Evolutionary conservation across 2,113 vertebrate species (phyloP), one percentile per base, ranked within the genome.

Genomic region (Stictonetta naevosa): DNA sequence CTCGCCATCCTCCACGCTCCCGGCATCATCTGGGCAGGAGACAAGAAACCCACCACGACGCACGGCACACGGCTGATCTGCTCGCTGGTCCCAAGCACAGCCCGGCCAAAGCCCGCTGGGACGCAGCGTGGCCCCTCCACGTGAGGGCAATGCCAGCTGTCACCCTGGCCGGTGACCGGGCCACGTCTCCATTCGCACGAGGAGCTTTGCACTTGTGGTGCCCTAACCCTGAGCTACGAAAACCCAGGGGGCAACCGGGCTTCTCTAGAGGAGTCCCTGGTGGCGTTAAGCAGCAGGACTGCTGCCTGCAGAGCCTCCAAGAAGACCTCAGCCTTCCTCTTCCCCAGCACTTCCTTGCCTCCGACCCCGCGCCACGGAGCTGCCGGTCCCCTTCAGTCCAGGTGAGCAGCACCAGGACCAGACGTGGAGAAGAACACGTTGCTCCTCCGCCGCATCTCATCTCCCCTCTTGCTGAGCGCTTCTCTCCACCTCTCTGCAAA

Each of bases 51-150:
- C 56, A 18, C 29, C 33, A 9, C 19, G 1, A 20, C 46, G 5
- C 0, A 0, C 19, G 1, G 46, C 46, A 6, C 0, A 0, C 40
- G 58, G 90, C 81, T 74, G 62, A 38, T 33, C 63, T 33, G 0
- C 2, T 0, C 1, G 2, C 84, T 17, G 50, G 36, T 4, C 33
- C 78, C 34, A 73, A 80, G 72, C 71, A 13, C 0, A 0, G 88
- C 53, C 52, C 0, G 0, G 36, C 77, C 53, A 81, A 44, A 72
- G 21, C 14, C 90, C 25, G 68, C 68, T 76, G 14, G 11, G 60
- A 33, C 52, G 18, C 1, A 31, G 38, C 59, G 44, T 8, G 31
- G 20, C 26, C 58, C 59, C 34, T 26, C 55, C 71, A 21, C 8
- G 5, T 1, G 1, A 21, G 75, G 52, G 59, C 90, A 55, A 38